Evolutionary conservation across 2,888 invertebrate species (phyloP), one percentile per base, ranked within the genome.

Genomic region (Drosophila peninsularis): DNA sequence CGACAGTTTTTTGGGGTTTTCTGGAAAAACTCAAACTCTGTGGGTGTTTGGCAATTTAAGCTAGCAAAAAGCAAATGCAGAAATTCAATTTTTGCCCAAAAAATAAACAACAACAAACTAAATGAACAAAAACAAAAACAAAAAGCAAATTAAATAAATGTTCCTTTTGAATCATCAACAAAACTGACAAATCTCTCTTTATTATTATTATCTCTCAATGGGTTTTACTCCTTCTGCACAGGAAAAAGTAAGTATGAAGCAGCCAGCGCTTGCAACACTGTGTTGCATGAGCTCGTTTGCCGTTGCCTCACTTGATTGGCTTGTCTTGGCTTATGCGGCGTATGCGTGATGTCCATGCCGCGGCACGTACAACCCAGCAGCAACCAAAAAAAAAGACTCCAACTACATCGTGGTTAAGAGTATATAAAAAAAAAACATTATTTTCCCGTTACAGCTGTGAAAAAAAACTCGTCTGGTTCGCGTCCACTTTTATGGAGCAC

Each of bases 121-220:
- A 69, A 63, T 52, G 62, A 67, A 74, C 53, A 57, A 82, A 67
- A 81, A 78, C 69, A 75, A 75, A 75, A 82, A 80, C 69, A 75
- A 75, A 74, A 82, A 82, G 82, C 79, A 89, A 84, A 87, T 87
- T 87, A 89, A 88, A 87, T 86, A 85, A 81, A 85, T 85, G 85
- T 85, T 85, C 85, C 85, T 85, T 85, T 85, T 89, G 89, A 85
- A 89, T 87, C 82, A 87, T 87, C 87, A 85, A 87, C 71, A 77
- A 87, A 67, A 82, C 54, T 67, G 65, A 54, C 62, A 62, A 69
- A 57, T 63, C 62, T 71, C 55, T 56, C 63, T 62, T 65, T 57
- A 64, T 65, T 71, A 61, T 62, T 68, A 67, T 72, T 77, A 61
- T 57, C 74, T 75, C 53, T 44, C 42, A 50, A 52, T 64, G 21